Base-by-base conservation (phyloP, 1,140 invertebrate species). In the Aphidius ervi region DNA sequence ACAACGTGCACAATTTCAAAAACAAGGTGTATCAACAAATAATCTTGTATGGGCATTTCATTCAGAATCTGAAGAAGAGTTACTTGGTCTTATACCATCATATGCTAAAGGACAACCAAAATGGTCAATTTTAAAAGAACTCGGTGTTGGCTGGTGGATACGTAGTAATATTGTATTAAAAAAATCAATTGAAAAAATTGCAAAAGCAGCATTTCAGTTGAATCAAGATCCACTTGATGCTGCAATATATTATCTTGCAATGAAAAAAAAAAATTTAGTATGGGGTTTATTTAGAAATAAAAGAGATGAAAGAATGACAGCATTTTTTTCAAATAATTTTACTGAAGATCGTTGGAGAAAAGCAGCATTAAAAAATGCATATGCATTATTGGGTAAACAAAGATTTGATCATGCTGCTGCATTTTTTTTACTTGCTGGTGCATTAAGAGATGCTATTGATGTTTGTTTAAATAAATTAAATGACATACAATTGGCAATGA, bases 31-130 rank as follows among this genome's bases (percentile, higher is more conserved):
- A 0, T 90, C 90, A 6, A 91, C 92, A 1, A 91, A 94, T 59
- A 95, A 98, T 78, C 82, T 99, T 9, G 95, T 98, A 8, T 99
- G 98, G 98, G 98, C 97, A 2, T 99, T 96, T 78, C 97, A 99
- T 81, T 99, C 96, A 0, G 97, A 99, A 78, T 94, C 94, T 40
- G 93, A 98, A 79, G 95, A 98, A 71, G 97, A 98, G 76, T 78
- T 99, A 41, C 77, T 99, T 3, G 88, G 90, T 58, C 78, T 98
- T 16, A 90, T 99, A 65, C 96, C 97, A 1, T 91, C 89, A 20
- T 92, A 92, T 75, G 84, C 88, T 0, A 93, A 93, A 75, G 87
- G 87, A 61, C 87, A 87, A 68, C 86, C 90, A 0, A 92, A 88
- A 23, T 99, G 98, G 98, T 82, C 84, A n/a, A 91, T 94, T 46